Conservation (phyloP, 2,113 vertebrate species). For the Herpetotheres cachinnans region DNA sequence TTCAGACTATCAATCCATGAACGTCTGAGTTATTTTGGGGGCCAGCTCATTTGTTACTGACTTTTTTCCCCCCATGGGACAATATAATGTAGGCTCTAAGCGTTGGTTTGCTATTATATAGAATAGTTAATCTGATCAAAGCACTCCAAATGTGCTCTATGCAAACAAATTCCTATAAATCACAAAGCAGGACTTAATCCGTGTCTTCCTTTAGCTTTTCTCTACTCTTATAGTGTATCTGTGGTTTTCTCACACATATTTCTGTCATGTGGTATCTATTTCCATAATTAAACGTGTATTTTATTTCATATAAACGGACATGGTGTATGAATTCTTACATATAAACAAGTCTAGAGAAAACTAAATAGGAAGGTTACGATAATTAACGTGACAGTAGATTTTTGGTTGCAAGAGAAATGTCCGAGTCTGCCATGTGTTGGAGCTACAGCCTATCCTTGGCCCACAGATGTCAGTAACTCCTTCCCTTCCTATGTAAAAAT, state of each 20-base stretch:
- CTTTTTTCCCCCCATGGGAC: not conserved
- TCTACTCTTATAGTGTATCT: not conserved
- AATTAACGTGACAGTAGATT: not conserved
- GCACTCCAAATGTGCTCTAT: not conserved
- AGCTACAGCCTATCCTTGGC: not conserved
- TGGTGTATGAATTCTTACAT: not conserved
- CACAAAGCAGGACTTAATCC: not conserved
- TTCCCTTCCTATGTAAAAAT: not conserved
- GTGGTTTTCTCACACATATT: not conserved
- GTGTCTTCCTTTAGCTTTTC: not conserved
- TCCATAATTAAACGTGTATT: not conserved
- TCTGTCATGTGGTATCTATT: not conserved
- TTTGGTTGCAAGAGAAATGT: not conserved
- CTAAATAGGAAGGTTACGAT: not conserved
- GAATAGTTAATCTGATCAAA: constrained; percentile 14
- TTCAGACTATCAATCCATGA: not conserved
- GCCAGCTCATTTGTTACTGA: not conserved
- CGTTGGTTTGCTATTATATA: not conserved
- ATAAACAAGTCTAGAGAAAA: not conserved
- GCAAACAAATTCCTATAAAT: constrained; percentile 17
- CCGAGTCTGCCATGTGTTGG: not conserved
- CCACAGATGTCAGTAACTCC: not conserved
- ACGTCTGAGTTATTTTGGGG: not conserved
- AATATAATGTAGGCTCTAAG: not conserved
- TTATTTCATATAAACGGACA: not conserved